A percentile compares a stretch with the other conserved stretches of the same genome.
Conservation (phyloP, 2,797 vertebrate genomes). For the Eulemur coronatus region DNA sequence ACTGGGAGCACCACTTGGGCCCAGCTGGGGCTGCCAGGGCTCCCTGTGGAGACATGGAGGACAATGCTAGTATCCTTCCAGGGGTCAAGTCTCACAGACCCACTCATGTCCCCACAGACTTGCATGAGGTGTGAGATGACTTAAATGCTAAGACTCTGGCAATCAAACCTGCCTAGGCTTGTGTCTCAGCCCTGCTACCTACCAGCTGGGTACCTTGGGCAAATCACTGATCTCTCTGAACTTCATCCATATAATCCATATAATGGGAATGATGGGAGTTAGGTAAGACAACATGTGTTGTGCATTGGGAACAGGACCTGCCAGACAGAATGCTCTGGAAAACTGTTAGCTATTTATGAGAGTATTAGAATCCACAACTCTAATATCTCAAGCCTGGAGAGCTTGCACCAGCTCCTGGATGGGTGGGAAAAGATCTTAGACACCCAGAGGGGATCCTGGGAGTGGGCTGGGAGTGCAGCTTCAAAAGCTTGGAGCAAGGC, state of each 20-base stretch:
- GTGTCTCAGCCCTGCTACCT: neutral
- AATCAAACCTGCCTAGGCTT: neutral
- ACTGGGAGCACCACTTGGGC: neutral
- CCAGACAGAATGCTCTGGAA: neutral
- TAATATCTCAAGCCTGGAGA: neutral
- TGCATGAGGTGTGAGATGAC: neutral
- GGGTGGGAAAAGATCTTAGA: neutral
- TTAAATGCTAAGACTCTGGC: neutral
- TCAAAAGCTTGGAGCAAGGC: neutral
- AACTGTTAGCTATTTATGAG: neutral
- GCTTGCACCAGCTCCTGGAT: neutral
- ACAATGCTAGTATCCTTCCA: neutral
- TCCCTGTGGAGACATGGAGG: neutral
- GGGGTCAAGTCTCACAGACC: neutral
- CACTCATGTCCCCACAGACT: neutral
- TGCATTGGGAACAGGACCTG: neutral
- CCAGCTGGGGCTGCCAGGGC: neutral
- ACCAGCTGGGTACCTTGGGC: neutral
- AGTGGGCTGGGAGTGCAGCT: neutral
- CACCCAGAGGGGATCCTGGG: neutral
- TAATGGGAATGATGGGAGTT: neutral
- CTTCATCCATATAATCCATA: neutral
- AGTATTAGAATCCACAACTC: neutral
- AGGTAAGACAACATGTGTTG: neutral
- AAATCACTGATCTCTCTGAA: neutral